A percentile compares a stretch with the other conserved stretches of the same genome.
phyloP scores from a whole-genome alignment of 1,140 invertebrate genomes.

The Apis dorsata region DNA sequence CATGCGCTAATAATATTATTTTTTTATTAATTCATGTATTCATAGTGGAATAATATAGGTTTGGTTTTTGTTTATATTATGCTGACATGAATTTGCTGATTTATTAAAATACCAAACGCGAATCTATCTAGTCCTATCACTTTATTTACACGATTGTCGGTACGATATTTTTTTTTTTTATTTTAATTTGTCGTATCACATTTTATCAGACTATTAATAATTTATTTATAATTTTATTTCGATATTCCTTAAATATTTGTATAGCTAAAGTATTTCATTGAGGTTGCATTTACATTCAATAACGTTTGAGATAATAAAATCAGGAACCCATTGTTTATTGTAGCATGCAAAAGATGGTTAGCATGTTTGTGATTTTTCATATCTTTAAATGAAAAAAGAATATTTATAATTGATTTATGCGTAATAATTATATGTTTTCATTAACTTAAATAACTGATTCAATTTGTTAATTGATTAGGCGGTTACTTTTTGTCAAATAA shows the following conservation, averaged over 20 bases:
- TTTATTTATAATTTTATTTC: not conserved
- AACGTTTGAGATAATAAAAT: constrained; percentile 22
- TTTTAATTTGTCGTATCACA: not conserved
- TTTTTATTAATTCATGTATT: not conserved
- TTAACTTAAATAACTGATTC: constrained; percentile 9
- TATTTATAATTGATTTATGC: too few species aligned
- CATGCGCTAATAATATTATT: not conserved
- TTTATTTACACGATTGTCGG: constrained; percentile 11
- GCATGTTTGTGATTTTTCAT: not conserved
- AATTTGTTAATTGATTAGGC: constrained; percentile 14
- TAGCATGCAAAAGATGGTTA: constrained; percentile 2
- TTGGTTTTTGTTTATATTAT: constrained; percentile 26
- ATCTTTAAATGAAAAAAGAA: not conserved
- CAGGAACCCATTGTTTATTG: constrained; percentile 21
- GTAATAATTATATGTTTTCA: not conserved
- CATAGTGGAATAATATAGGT: not conserved
- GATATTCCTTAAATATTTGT: not conserved
- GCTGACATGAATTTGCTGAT: constrained; percentile 16
- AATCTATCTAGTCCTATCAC: not conserved
- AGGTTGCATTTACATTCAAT: constrained; percentile 44
- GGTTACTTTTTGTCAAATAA: constrained; percentile 3
- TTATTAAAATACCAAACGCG: constrained; percentile 9
- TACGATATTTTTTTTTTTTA: not conserved
- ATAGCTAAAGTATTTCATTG: not conserved
- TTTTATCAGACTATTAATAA: not conserved